Evolutionary conservation across 2,888 invertebrate genomes (phyloP).

Genomic region (Acleris emargana): DNA sequence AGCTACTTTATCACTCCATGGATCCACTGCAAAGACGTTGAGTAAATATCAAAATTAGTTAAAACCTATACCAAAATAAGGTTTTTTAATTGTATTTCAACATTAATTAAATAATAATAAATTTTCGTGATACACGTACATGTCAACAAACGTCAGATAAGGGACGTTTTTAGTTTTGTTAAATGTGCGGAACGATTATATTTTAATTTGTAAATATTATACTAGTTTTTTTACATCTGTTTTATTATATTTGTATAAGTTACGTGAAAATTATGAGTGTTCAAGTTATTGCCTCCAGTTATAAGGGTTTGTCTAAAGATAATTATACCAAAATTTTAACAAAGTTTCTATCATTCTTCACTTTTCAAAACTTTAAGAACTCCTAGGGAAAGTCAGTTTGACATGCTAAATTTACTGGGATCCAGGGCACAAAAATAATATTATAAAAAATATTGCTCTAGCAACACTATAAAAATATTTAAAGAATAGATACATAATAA

Average conservation of each 20-base stretch:
- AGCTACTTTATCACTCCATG: slow-evolving; percentile 39
- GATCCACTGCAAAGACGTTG: slow-evolving; percentile 4
- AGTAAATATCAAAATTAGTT: slow-evolving; percentile 1
- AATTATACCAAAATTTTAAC: no score
- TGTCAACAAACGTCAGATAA: slow-evolving; percentile 24
- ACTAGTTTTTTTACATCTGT: neutral
- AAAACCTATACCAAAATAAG: neutral
- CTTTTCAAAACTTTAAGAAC: neutral
- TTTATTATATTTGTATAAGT: no score
- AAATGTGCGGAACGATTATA: no score
- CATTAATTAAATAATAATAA: slow-evolving; percentile 5
- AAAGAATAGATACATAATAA: no score
- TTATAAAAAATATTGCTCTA: neutral
- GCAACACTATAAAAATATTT: neutral
- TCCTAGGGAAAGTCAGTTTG: slow-evolving; percentile 6
- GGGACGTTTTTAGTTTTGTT: slow-evolving; percentile 7
- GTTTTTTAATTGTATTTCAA: slow-evolving; percentile 7
- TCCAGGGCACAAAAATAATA: no score
- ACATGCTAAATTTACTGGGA: neutral
- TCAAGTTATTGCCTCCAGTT: no score
- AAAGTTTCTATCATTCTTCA: no score
- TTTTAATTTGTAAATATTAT: neutral
- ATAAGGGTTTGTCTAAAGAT: no score
- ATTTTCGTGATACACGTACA: slow-evolving; percentile 17
- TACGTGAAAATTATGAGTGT: no score